Conservation (phyloP, 30 jellyfish, hydroid and myxozoan genomes). For the Chrysaora quinquecirrha region DNA sequence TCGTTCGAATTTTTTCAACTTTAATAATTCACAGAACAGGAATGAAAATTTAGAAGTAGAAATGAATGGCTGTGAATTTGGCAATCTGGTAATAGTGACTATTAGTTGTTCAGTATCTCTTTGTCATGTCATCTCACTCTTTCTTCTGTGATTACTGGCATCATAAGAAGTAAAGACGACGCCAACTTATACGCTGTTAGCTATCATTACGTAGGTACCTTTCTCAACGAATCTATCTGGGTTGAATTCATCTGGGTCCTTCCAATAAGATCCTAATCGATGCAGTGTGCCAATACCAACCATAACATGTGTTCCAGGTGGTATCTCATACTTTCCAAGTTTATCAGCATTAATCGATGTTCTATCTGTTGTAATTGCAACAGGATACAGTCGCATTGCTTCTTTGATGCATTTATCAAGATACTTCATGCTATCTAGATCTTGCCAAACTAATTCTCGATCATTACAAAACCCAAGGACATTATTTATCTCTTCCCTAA, state of each 20-base stretch:
- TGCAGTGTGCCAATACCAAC: constrained; percentile 74
- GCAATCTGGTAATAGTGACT: too few species aligned
- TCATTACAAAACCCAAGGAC: not conserved
- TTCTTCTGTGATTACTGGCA: too few species aligned
- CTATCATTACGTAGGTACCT: too few species aligned
- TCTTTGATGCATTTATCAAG: constrained; percentile 64
- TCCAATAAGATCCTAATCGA: constrained; percentile 62
- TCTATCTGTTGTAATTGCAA: constrained; percentile 58
- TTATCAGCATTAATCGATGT: constrained; percentile 50
- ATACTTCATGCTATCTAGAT: constrained; percentile 26
- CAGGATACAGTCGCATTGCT: constrained; percentile 61
- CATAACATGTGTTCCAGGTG: constrained; percentile 70
- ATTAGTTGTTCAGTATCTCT: too few species aligned
- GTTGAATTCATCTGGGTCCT: constrained; percentile 35
- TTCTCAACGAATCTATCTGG: constrained; percentile 77
- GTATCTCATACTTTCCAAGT: constrained; percentile 54
- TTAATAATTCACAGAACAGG: too few species aligned
- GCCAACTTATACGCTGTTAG: too few species aligned
- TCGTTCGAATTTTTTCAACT: too few species aligned
- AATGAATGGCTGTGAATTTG: too few species aligned
- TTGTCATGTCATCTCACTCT: too few species aligned
- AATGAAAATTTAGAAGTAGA: too few species aligned
- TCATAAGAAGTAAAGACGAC: too few species aligned
- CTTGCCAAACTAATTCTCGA: constrained; percentile 44
- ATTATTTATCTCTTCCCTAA: constrained; percentile 14